Evolutionary conservation across 2,888 invertebrate genomes (phyloP).

Genomic region (Cheilosia vernalis): DNA sequence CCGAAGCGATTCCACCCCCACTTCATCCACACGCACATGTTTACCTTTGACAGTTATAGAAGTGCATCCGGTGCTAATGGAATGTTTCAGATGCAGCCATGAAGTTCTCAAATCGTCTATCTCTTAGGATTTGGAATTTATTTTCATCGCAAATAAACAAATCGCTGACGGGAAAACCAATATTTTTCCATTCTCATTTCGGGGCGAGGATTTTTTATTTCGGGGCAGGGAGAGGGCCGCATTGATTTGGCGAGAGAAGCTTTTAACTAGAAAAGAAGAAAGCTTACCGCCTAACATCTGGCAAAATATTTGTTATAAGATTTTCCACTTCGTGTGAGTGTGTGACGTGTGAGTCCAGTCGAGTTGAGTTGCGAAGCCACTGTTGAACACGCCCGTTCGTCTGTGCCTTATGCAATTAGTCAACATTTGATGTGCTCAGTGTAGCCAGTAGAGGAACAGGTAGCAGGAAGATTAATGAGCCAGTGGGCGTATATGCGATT

Average conservation of each 20-base stretch:
- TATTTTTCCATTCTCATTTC: slow-evolving; percentile 19
- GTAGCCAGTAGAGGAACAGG: slow-evolving; percentile 4
- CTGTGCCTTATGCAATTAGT: slow-evolving; percentile 9
- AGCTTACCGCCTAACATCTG: slow-evolving; percentile 8
- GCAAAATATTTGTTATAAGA: slow-evolving; percentile 29
- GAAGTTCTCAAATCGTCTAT: slow-evolving; percentile 6
- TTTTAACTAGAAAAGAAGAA: background rate
- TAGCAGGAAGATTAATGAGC: slow-evolving; percentile 31
- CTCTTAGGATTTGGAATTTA: slow-evolving; percentile 1
- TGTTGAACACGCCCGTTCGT: background rate
- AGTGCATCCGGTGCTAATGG: slow-evolving; percentile 31
- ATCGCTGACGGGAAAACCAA: slow-evolving; percentile 32
- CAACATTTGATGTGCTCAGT: slow-evolving; percentile 23
- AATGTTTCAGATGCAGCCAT: slow-evolving; percentile 3
- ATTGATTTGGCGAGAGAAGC: background rate
- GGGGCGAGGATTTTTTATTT: background rate
- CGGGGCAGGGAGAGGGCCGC: background rate
- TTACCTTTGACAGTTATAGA: slow-evolving; percentile 28
- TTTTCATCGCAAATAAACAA: slow-evolving; percentile 42
- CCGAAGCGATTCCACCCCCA: background rate
- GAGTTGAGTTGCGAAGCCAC: background rate
- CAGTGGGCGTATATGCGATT: slow-evolving; percentile 24
- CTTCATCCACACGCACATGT: background rate
- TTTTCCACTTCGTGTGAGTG: slow-evolving; percentile 6
- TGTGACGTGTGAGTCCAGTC: background rate